Evolutionary conservation across 2,888 invertebrate genomes (phyloP), one percentile per base, ranked within the genome.

Genomic region (Ormyrus nitidulus): DNA sequence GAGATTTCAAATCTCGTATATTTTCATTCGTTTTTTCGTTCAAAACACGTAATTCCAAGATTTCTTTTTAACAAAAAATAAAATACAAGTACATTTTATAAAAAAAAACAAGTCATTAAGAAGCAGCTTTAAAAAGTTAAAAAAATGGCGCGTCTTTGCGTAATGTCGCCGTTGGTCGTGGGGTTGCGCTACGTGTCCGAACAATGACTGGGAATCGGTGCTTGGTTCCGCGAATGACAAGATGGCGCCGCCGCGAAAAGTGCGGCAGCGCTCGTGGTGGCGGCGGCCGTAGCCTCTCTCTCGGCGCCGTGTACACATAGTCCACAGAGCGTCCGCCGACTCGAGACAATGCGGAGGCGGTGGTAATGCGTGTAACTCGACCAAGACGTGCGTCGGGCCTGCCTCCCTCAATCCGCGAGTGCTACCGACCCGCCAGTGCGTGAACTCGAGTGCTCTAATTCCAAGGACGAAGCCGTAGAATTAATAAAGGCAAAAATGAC

Each of bases 321-420:
- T n/a, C 13, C 49, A 62, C 73, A 79, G 79, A 79, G 54, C 9
- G 73, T 73, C 69, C 68, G 73, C 68, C 73, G 79, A 73, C 74
- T 79, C 69, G 74, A 74, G 79, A 74, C 73, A 74, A 74, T 79
- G 79, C 79, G 79, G 79, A 69, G 74, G 56, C 53, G 73, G 79
- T 46, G 58, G 73, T 74, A 69, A 44, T 65, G 66, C 46, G 65
- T 56, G 72, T 34, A 34, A 34, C 3, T 34, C 34, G 34, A 34
- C 34, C 34, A 34, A 34, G 34, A 34, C 79, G 79, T 69, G 79
- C 78, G 49, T 62, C 73, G 61, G 73, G 54, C 44, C 49, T 34
- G 66, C 51, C n/a, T 19, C 13, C n/a, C 46, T 65, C 61, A 61
- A 53, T 70, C 61, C 53, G 64, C 13, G 54, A 8, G 34, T 19